Percentiles rank a stretch among this genome's conserved stretches.
Evolutionary conservation across 2,888 invertebrate species (phyloP).

Genomic region (Lasioglossum morio): DNA sequence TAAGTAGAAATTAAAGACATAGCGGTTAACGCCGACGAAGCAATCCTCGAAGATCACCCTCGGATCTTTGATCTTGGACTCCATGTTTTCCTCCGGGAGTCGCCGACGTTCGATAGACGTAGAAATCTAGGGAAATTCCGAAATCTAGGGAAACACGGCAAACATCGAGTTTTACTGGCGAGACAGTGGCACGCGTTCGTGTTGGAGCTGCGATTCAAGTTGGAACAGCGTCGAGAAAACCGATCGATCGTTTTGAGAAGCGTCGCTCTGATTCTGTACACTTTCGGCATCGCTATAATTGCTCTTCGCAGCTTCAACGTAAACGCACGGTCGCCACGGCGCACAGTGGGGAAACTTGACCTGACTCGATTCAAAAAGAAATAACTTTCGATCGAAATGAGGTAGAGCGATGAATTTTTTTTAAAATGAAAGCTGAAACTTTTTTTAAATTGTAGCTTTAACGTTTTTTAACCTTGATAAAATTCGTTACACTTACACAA

Average conservation of each 20-base stretch:
- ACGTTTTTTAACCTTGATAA: no score
- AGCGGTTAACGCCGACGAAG: conserved; percentile 5
- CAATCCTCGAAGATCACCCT: not conserved
- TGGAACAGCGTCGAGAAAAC: no score
- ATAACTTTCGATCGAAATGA: no score
- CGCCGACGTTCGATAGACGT: conserved; percentile 1
- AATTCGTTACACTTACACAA: no score
- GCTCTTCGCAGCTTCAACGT: not conserved
- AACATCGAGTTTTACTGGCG: not conserved
- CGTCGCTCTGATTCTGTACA: not conserved
- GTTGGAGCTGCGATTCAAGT: not conserved
- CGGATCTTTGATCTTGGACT: not conserved
- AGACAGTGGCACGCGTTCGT: not conserved
- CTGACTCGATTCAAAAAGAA: no score
- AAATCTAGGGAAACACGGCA: not conserved
- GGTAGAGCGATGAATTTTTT: no score
- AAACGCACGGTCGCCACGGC: no score
- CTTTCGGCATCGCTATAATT: not conserved
- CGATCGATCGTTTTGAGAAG: not conserved
- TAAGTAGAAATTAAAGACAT: conserved; percentile 20
- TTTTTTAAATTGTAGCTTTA: no score
- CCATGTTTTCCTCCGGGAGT: conserved; percentile 9
- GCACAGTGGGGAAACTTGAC: no score
- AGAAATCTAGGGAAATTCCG: not conserved
- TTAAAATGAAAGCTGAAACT: no score